Base-by-base conservation (phyloP, 2,888 invertebrate species). In the Cistogaster globosa region DNA sequence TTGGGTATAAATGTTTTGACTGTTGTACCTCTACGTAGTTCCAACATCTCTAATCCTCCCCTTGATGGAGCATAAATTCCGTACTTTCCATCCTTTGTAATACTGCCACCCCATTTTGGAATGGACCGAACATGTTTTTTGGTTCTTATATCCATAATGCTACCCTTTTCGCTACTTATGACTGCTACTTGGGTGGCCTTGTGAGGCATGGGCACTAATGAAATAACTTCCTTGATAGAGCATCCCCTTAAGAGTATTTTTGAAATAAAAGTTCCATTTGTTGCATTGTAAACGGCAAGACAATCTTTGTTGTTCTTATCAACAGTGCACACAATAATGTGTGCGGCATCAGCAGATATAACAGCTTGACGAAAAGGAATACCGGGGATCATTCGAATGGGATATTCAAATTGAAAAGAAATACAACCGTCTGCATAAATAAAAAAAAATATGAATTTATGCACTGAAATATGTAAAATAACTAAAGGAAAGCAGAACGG, bases 41-140 rank as follows among this genome's bases (percentile, higher is more conserved):
- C 99, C 14, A 97, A 94, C 45, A 99, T 94, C 90, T 99, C 98
- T 1, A 99, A 93, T 0, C 99, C 99, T 0, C 99, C 99, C 71
- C 95, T 94, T 53, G 96, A 94, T 0, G 99, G 99, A 0, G 99
- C 98, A 90, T 97, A 98, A 0, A 99, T 94, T 0, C 99, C 99
- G 87, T 95, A 95, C 91, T 97, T 97, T 2, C 97, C 97, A 90
- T 98, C 97, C 86, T 94, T 94, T 0, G 97, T 97, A 88, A 97
- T 96, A 71, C 95, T 96, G 0, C 98, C 98, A 87, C 97, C 97
- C 98, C 98, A 99, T 89, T 97, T 96, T 0, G 96, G 96, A 16
- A 98, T 95, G 0, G 97, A 95, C 71, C 98, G 94, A n/a, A 98
- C 93, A 86, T 97, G 95, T 89, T 97, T 96, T 89, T 98, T 98